Evolutionary conservation across 1,140 invertebrate species (phyloP), one percentile per base, ranked within the genome.

Genomic region (Pygmarrhopalites habei): DNA sequence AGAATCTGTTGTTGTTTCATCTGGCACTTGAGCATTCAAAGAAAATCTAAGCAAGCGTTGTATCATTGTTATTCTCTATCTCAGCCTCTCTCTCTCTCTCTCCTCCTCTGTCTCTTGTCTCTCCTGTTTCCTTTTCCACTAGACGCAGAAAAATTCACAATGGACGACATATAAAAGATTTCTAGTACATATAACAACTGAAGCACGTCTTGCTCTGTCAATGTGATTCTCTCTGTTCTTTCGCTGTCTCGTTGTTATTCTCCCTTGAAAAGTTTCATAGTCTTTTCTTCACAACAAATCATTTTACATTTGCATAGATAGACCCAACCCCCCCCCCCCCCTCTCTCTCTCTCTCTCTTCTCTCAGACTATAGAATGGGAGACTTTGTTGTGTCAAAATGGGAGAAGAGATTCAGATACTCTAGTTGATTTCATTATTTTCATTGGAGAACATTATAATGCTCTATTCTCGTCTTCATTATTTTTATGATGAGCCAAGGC

Each of bases 1-100:
- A 49, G 19, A 49, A 49, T 49, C 46, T 49, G 10, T 39, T 39
- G 46, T 49, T 49, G 46, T 49, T 49, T 49, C 46, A 19, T 49
- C 46, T 49, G 14, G 46, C 46, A 49, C 46, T 49, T 49, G 46
- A 49, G 46, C 46, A 15, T 49, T 49, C 7, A 49, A 49, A 21
- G 46, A 49, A 49, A 49, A 49, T 49, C 46, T 49, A 49, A 49
- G 46, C 46, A 49, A 49, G 14, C 23, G 7, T 49, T n/a, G 12
- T 41, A 41, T 41, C 39, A 41, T 41, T 41, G 39, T 41, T 41
- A 41, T 41, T n/a, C n/a, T 41, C 39, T 41, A n/a, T 41, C n/a
- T 41, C n/a, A 12, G n/a, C 39, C 12, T n/a, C 39, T 23, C 46
- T 23, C 46, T 49, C 19, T 19, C 39, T 12, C n/a, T 49, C 19